A percentile compares a stretch with the other conserved stretches of the same genome.
phyloP scores from a whole-genome alignment of 2,797 vertebrate genomes.

The Cuculus canorus region DNA sequence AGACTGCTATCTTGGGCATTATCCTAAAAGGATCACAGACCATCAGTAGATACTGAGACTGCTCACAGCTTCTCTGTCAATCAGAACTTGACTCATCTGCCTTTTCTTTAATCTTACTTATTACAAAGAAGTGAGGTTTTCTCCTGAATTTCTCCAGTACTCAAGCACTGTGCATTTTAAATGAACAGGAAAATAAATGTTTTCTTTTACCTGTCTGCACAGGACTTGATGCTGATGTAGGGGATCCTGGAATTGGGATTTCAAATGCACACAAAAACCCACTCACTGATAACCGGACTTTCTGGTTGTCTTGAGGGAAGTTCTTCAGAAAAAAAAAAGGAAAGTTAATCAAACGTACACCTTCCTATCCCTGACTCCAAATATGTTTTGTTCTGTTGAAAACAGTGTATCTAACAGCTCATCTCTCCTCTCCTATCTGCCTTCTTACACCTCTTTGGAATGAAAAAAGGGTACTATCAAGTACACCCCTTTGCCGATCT shows the following conservation, averaged over 20 bases:
- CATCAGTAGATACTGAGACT: neutral
- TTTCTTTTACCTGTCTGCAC: constrained; percentile 84
- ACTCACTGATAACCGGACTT: constrained; percentile 91
- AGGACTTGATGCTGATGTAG: constrained; percentile 85
- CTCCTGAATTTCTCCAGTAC: neutral
- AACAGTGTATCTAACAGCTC: neutral
- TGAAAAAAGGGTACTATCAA: neutral
- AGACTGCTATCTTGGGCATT: neutral
- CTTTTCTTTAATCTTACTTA: neutral
- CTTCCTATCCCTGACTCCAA: neutral
- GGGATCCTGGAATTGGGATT: constrained; percentile 92
- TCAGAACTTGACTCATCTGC: neutral
- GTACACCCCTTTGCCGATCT: neutral
- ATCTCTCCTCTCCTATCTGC: neutral
- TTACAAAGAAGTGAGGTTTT: rapidly evolving
- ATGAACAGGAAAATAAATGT: rapidly evolving
- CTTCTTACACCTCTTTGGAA: neutral
- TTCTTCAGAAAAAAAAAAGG: constrained; percentile 78
- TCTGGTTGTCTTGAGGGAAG: constrained; percentile 98
- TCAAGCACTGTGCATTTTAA: neutral
- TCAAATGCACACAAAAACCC: constrained; percentile 96
- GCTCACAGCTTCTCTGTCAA: neutral
- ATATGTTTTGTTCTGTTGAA: neutral
- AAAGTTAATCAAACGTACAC: neutral
- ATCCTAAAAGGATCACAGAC: neutral